These are phyloP conservation scores for Stenodema calcarata DNA, from an alignment of 2,888 invertebrate species.

Conservation along the genomic window DNA sequence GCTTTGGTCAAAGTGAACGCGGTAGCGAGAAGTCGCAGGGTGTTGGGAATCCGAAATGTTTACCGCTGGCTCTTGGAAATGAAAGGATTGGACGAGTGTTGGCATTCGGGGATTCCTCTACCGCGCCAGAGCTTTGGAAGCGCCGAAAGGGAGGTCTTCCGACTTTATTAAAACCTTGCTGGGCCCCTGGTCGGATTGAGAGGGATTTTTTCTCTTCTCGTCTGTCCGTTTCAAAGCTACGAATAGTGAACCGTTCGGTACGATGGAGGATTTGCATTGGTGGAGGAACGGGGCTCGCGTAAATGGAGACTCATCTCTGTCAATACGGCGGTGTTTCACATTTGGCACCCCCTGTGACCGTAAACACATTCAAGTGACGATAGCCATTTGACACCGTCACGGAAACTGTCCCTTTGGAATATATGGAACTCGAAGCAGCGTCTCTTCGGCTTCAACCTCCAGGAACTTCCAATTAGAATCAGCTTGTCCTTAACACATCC, in stretches of 20 bases:
- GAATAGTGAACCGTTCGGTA: too few species aligned
- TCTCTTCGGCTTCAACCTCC: too few species aligned
- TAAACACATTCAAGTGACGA: too few species aligned
- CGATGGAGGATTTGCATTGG: too few species aligned
- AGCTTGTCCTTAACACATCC: neutral
- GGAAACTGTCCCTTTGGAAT: too few species aligned
- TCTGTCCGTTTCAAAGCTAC: neutral
- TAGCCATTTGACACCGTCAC: too few species aligned
- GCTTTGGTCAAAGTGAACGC: neutral
- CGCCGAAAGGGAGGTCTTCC: neutral
- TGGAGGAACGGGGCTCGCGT: too few species aligned
- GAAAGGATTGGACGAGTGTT: constrained; percentile 12
- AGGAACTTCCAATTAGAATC: too few species aligned
- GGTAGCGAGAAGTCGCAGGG: neutral
- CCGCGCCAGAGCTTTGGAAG: neutral
- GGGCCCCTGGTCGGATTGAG: neutral
- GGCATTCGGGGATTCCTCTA: constrained; percentile 22
- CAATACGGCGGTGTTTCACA: too few species aligned
- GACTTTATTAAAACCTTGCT: constrained; percentile 13
- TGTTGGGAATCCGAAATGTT: constrained; percentile 28
- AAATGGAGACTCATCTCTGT: too few species aligned
- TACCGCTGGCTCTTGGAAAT: neutral
- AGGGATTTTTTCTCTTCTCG: neutral
- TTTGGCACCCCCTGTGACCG: too few species aligned
- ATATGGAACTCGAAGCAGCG: too few species aligned